Conservation (phyloP, 2,888 invertebrate genomes). For the Sarcophaga variegata region DNA sequence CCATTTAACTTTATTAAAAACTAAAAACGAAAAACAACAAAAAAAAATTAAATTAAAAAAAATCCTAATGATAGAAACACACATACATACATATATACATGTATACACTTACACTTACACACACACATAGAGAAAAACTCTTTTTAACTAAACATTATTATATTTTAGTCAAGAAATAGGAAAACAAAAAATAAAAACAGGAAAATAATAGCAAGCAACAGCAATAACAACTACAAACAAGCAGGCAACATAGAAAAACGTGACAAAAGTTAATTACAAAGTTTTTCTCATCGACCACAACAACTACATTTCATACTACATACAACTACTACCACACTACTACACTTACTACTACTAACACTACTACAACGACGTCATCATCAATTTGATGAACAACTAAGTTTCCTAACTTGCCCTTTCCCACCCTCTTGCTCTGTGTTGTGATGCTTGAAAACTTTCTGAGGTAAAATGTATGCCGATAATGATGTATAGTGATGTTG, state of each 20-base stretch:
- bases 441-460: too few species aligned
- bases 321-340: neutral
- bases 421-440: too few species aligned
- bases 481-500: too few species aligned
- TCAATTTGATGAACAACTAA: conserved; percentile 52
- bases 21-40: conserved; percentile 46
- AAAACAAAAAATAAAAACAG: neutral
- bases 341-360: too few species aligned
- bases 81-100: neutral
- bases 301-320: conserved; percentile 20
- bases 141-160: neutral
- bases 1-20: conserved; percentile 65
- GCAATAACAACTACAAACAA: conserved; percentile 34
- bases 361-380: conserved; percentile 57
- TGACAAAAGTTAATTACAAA: conserved; percentile 80
- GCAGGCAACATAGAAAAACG: conserved; percentile 70
- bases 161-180: neutral
- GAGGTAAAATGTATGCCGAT: too few species aligned
- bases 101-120: neutral
- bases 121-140: neutral
- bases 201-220: conserved; percentile 4
- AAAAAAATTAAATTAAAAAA: conserved; percentile 66
- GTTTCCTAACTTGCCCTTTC: neutral
- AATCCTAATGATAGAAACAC: conserved; percentile 48
- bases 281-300: conserved; percentile 69